Evolutionary conservation across 2,888 invertebrate genomes (phyloP), one percentile per base, ranked within the genome.

Genomic region (Ennomos erosarius): DNA sequence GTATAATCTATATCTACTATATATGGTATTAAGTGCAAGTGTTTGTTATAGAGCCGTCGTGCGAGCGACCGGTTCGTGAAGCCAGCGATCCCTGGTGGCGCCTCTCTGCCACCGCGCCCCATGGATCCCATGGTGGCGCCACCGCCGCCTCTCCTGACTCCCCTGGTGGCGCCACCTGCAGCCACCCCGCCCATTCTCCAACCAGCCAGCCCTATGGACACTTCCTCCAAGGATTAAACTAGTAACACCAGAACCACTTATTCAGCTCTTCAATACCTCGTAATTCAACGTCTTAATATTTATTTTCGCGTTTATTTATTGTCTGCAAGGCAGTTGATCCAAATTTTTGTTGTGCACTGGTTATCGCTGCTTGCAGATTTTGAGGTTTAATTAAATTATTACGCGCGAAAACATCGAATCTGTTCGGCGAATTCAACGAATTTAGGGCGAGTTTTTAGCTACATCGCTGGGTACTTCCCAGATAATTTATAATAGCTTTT

Each of bases 31-130:
- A n/a, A n/a, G n/a, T 26, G 6, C 26, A 6, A 26, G 6, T 26
- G 34, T 40, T 55, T 51, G 43, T 59, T 67, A 67, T 78, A 94
- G 94, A 91, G 93, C 68, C 94, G 96, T 65, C 94, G 96, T 49
- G 92, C 96, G 39, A 95, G 95, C 74, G 97, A 97, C 82, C 94
- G 97, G 72, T 97, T 97, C 81, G 96, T 97, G 61, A 97, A 97
- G 85, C 97, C 97, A 61, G 97, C 97, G 61, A 95, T 96, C 82
- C 97, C 97, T 0, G 84, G 94, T 1, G 93, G 93, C 62, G 92
- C 81, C 37, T 81, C 82, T 47, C 64, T 75, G 63, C 69, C 55
- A 1, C 55, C 65, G 9, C 64, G 68, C 0, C 64, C 45, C 8
- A 45, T 55, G 9, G 68, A 65, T 13, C 66, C 65, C 33, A 58